Base-by-base conservation (phyloP, 2,888 invertebrate species). In the Chouioia cunea region DNA sequence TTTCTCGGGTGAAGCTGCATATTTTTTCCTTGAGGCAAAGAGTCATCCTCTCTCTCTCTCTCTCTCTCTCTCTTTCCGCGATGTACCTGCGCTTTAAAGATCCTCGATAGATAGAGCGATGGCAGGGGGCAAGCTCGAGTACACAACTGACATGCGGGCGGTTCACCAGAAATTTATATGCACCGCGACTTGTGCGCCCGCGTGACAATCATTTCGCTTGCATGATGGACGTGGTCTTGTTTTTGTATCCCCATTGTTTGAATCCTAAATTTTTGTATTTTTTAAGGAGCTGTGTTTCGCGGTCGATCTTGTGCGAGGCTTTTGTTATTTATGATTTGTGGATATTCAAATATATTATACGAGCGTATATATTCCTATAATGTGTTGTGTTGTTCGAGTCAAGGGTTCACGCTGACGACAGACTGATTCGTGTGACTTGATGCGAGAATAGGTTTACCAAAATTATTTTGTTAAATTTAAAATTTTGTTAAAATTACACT, bases 401-500 rank as follows among this genome's bases (percentile, higher is more conserved):
- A n/a, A n/a, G n/a, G n/a, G n/a, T n/a, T n/a, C n/a, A n/a, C n/a
- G n/a, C n/a, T n/a, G n/a, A n/a, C n/a, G n/a, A n/a, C n/a, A n/a
- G n/a, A n/a, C n/a, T n/a, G n/a, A n/a, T n/a, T n/a, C n/a, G n/a
- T n/a, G n/a, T n/a, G n/a, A n/a, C n/a, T n/a, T n/a, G n/a, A n/a
- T n/a, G n/a, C n/a, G n/a, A n/a, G n/a, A n/a, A n/a, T n/a, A n/a
- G n/a, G n/a, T n/a, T n/a, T n/a, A n/a, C n/a, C n/a, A n/a, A n/a
- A n/a, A n/a, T n/a, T n/a, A n/a, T n/a, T n/a, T n/a, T n/a, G n/a
- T n/a, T n/a, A n/a, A n/a, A n/a, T n/a, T n/a, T n/a, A n/a, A n/a
- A n/a, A n/a, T n/a, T n/a, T n/a, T n/a, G n/a, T n/a, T n/a, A 20
- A n/a, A 14, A 27, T 1, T 12, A 36, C 78, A 87, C 88, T 87